Conservation (phyloP, 2,113 vertebrate species). For the Pangasianodon hypophthalmus region DNA sequence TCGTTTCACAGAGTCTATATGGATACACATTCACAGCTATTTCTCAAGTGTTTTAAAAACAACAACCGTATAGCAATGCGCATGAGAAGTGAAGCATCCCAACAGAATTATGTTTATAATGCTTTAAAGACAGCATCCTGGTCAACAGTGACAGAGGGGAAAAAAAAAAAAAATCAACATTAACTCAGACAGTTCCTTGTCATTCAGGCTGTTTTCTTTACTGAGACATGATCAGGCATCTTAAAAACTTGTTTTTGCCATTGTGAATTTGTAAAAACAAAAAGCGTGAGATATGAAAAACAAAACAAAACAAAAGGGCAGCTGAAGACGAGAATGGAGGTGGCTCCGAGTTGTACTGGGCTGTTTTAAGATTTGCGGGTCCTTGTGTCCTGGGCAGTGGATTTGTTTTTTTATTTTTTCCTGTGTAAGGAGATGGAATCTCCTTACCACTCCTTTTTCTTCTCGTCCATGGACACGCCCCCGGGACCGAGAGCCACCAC, state of each 20-base stretch:
- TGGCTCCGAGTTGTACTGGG: conserved; percentile 43
- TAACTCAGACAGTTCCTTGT: conserved; percentile 26
- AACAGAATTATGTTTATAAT: not conserved
- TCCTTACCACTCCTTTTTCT: conserved; percentile 95
- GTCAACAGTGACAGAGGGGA: not conserved
- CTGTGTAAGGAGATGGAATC: not conserved
- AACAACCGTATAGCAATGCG: not conserved
- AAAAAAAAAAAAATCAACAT: not conserved
- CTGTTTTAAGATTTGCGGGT: conserved; percentile 55
- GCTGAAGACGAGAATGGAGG: not conserved
- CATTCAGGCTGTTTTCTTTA: conserved; percentile 27
- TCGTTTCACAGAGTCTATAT: conserved; percentile 21
- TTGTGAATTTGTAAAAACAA: conserved; percentile 42
- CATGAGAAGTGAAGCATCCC: conserved; percentile 8
- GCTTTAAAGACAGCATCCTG: not conserved
- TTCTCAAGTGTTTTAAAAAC: conserved; percentile 26
- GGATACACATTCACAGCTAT: conserved; percentile 28
- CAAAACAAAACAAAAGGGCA: conserved; percentile 13
- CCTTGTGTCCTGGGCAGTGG: conserved; percentile 64
- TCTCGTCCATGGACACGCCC: conserved; percentile 98
- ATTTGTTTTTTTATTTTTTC: conserved; percentile 26
- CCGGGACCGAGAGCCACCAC: conserved; percentile 97
- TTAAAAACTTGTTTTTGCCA: conserved; percentile 39
- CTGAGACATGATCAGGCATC: not conserved
- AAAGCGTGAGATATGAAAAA: conserved; percentile 21